phyloP scores from a whole-genome alignment of 2,888 invertebrate species.

The Cantharis lateralis region DNA sequence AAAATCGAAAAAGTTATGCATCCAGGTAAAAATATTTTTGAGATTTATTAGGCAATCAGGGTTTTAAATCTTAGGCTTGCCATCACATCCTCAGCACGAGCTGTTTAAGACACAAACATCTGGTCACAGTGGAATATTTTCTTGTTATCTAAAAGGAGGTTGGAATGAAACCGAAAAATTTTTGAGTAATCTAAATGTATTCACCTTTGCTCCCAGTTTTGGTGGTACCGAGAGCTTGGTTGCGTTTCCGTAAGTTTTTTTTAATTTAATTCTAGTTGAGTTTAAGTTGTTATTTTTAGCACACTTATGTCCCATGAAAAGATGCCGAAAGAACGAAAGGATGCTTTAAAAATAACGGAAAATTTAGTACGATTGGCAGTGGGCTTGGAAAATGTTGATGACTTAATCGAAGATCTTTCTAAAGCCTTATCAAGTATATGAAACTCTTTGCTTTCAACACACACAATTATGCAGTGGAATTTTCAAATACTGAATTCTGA shows the following conservation, averaged over 20 bases:
- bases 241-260: constrained; percentile 80
- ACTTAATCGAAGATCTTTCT: constrained; percentile 82
- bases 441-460: background rate
- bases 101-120: constrained; percentile 76
- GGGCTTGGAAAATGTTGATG: constrained; percentile 85
- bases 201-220: constrained; percentile 85
- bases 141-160: constrained; percentile 80
- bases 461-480: too few relatives aligned
- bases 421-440: constrained; percentile 70
- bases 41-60: background rate
- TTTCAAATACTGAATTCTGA: too few relatives aligned
- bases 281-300: constrained; percentile 52
- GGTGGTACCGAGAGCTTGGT: constrained; percentile 92
- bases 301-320: constrained; percentile 95
- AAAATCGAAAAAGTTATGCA: constrained; percentile 80
- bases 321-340: constrained; percentile 75
- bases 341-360: constrained; percentile 78
- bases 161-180: constrained; percentile 72
- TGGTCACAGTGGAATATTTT: constrained; percentile 88
- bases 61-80: constrained; percentile 60
- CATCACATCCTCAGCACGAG: constrained; percentile 81
- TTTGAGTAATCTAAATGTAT: constrained; percentile 72
- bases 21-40: constrained; percentile 64
- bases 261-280: too few relatives aligned
- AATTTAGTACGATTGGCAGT: constrained; percentile 85